Base-by-base conservation (phyloP, 2,113 vertebrate species). In the Corydoras maculifer region DNA sequence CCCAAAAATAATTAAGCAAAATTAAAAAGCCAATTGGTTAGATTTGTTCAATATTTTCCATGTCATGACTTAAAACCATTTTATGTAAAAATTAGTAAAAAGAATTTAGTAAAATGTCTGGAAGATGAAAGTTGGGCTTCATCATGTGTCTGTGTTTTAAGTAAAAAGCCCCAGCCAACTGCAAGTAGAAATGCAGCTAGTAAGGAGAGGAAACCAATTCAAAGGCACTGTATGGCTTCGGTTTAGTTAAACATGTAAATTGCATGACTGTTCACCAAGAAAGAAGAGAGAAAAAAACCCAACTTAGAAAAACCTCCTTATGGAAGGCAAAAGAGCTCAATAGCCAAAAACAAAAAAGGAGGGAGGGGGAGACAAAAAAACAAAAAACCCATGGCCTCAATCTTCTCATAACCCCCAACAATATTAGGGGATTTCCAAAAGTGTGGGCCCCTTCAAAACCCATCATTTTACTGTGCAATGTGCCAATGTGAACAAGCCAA, bases 1-100 rank as follows among this genome's bases (percentile, higher is more conserved):
- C 51, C 13, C 10, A 3, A 69, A 87, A 58, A 54, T n/a, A 62
- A 68, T 83, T 69, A 49, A 64, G 79, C 83, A 89, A 79, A 92
- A 92, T 92, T 94, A 93, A 97, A 97, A 95, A 95, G 94, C 94
- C 91, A 91, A 92, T 93, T 90, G 92, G 89, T 88, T 12, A 87
- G 84, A 90, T 86, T 88, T 79, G 84, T 86, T 90, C 83, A 85
- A 87, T 84, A 82, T 86, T 72, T 77, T 84, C 83, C 81, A 87
- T 89, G 87, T 90, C 81, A 87, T 89, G 92, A 96, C 96, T 98
- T 94, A 98, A 98, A 99, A 98, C 93, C 88, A 88, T 93, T 87
- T 69, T 90, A 94, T 97, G 93, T 99, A 98, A 95, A 98, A 98
- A 96, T 93, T 89, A 90, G 94, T 97, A 96, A 95, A 91, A 99